Conservation (phyloP, 2,113 vertebrate genomes). For the Micromys minutus region DNA sequence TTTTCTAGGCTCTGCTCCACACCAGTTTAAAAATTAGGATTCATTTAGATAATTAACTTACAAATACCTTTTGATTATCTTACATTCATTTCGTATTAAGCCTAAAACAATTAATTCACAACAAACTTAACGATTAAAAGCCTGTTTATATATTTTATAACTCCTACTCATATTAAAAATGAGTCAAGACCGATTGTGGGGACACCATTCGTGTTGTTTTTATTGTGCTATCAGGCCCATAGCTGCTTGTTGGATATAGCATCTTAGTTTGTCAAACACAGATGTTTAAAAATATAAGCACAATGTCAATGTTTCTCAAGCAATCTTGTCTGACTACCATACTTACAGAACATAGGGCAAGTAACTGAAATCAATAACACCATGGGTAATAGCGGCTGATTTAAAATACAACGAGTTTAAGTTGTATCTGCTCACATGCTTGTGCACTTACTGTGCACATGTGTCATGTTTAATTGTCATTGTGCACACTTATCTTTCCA, state of each 20-base stretch:
- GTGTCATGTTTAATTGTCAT: not conserved
- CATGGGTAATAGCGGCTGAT: not conserved
- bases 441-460: not conserved
- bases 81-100: not conserved
- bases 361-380: not conserved
- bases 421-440: not conserved
- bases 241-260: not conserved
- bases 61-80: not conserved
- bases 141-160: not conserved
- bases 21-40: not conserved
- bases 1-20: not conserved
- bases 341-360: not conserved
- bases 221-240: not conserved
- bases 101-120: not conserved
- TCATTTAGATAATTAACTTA: constrained; percentile 8
- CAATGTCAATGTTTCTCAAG: not conserved
- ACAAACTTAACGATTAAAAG: not conserved
- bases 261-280: not conserved
- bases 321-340: not conserved
- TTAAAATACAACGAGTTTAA: not conserved
- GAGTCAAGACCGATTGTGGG: not conserved
- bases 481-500: not conserved
- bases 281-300: not conserved
- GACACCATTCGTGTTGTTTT: not conserved
- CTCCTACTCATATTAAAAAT: not conserved